Percentiles rank a stretch among this genome's conserved stretches.
Conservation (phyloP, 1,140 invertebrate genomes). For the Drosophila kikkawai region DNA sequence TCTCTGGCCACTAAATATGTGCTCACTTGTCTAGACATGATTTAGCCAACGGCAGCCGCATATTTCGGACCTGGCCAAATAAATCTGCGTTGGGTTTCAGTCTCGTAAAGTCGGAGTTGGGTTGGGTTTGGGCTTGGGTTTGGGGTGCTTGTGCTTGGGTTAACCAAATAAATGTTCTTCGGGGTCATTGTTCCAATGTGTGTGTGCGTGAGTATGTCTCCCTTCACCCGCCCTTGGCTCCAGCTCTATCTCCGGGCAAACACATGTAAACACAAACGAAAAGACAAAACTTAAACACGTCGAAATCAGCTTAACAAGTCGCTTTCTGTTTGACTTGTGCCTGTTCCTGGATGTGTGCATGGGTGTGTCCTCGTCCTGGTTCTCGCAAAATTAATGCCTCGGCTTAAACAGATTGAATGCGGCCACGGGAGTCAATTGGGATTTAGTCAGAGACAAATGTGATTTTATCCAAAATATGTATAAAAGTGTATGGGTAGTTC, state of each 20-base stretch:
- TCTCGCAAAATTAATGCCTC: conserved; percentile 35
- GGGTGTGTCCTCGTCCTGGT: conserved; percentile 39
- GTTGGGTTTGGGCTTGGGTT: too few relatives aligned
- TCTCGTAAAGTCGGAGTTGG: conserved; percentile 1
- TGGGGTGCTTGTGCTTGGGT: conserved; percentile 12
- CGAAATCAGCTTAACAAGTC: conserved; percentile 72
- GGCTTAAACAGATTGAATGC: conserved; percentile 40
- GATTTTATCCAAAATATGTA: conserved; percentile 18
- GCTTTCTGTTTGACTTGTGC: conserved; percentile 63
- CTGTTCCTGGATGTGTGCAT: conserved; percentile 18
- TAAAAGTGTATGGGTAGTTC: neutral
- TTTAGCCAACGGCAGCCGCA: conserved; percentile 52
- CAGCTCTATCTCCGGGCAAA: conserved; percentile 36
- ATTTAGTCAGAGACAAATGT: conserved; percentile 32
- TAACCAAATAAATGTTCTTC: conserved; percentile 73
- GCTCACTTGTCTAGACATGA: conserved; percentile 71
- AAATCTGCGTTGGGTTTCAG: conserved; percentile 68
- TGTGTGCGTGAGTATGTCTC: neutral
- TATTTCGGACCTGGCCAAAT: conserved; percentile 56
- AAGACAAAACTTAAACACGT: conserved; percentile 71
- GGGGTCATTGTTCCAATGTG: conserved; percentile 52
- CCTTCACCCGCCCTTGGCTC: neutral
- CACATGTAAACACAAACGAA: conserved; percentile 71
- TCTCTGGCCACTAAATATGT: conserved; percentile 53
- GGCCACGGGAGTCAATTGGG: conserved; percentile 38